Percentiles rank a stretch among this genome's conserved stretches.
Conservation (phyloP, 2,113 vertebrate species). For the Charina bottae region DNA sequence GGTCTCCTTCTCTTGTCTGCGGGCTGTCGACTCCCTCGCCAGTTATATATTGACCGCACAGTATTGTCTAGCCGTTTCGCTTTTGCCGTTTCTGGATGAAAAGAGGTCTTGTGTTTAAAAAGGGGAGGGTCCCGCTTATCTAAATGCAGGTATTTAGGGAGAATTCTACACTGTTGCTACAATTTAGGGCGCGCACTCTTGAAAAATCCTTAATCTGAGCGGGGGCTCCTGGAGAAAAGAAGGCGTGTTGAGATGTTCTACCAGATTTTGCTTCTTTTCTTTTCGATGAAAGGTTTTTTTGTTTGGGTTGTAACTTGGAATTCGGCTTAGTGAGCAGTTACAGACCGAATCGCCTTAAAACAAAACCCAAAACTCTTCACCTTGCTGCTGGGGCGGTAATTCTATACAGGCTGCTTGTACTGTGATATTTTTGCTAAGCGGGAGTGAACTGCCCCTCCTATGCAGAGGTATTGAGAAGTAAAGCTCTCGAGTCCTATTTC, state of each 20-base stretch:
- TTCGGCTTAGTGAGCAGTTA: neutral
- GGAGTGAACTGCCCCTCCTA: neutral
- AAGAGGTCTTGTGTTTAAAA: slow-evolving; percentile 22
- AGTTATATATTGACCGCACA: slow-evolving; percentile 48
- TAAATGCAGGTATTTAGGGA: slow-evolving; percentile 34
- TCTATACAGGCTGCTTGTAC: neutral
- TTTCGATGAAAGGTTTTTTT: neutral
- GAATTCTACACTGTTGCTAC: neutral
- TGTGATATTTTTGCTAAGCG: neutral
- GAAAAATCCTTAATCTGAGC: slow-evolving; percentile 19
- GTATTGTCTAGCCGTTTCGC: slow-evolving; percentile 39
- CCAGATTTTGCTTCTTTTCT: neutral
- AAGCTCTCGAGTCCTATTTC: neutral
- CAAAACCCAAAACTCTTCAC: neutral
- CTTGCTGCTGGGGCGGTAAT: neutral
- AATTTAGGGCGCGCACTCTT: slow-evolving; percentile 46
- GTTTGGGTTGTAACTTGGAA: neutral
- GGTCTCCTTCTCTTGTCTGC: slow-evolving; percentile 59
- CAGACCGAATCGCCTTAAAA: neutral
- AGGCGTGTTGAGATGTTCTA: neutral
- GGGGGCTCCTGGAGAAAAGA: neutral
- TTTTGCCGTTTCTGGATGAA: slow-evolving; percentile 40
- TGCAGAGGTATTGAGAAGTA: neutral
- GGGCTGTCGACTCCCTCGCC: slow-evolving; percentile 54
- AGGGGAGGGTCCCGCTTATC: slow-evolving; percentile 12